A percentile compares a stretch with the other conserved stretches of the same genome.
Conservation (phyloP, 1,140 invertebrate species). For the Halyomorpha halys region DNA sequence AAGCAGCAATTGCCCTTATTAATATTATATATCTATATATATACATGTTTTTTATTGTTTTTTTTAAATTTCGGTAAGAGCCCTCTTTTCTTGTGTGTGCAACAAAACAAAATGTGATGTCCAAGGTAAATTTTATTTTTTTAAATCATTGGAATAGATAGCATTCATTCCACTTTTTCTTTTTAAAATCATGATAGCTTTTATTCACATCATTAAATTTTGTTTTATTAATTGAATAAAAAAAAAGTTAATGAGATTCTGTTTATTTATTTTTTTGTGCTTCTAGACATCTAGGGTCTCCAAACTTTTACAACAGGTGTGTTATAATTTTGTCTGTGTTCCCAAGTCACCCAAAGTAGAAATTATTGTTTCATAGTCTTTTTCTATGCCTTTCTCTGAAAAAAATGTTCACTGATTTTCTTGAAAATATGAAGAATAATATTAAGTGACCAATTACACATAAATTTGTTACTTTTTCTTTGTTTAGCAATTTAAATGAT, state of each 20-base stretch:
- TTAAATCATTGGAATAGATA: constrained; percentile 7
- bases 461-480: too few species aligned
- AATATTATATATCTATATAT: too few species aligned
- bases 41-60: background rate
- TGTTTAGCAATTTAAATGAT: too few species aligned
- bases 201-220: too few species aligned
- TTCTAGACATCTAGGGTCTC: constrained; percentile 23
- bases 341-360: constrained; percentile 16
- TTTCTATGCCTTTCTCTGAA: too few species aligned
- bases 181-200: background rate
- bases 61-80: background rate
- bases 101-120: background rate
- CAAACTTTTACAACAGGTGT: constrained; percentile 22
- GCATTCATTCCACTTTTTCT: background rate
- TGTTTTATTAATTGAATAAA: too few species aligned
- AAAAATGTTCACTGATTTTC: too few species aligned
- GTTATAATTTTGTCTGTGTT: constrained; percentile 10
- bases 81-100: background rate
- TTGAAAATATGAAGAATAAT: too few species aligned
- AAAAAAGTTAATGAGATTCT: too few species aligned
- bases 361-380: background rate
- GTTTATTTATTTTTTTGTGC: constrained; percentile 14
- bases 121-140: background rate
- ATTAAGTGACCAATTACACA: too few species aligned
- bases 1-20: constrained; percentile 1